Conservation (phyloP, 1,140 invertebrate genomes). For the Arion vulgaris region DNA sequence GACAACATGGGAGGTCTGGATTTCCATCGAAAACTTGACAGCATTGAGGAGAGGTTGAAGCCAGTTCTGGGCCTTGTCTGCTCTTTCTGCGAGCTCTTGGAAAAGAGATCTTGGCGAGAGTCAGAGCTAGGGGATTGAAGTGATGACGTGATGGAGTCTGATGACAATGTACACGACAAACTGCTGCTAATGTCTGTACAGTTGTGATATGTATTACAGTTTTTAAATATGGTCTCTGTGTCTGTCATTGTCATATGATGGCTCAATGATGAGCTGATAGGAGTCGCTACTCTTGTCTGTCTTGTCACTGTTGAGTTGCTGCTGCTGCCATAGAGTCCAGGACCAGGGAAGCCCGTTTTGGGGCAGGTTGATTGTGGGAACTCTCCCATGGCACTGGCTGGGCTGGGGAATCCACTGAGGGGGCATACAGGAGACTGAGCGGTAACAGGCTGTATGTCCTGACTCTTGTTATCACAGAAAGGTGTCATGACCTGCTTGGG, state of each 20-base stretch:
- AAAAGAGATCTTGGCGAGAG: constrained; percentile 5
- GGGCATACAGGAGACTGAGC: constrained; percentile 35
- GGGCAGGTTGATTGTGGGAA: constrained; percentile 24
- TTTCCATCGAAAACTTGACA: constrained; percentile 29
- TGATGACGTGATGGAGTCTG: neutral
- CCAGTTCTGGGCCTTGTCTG: constrained; percentile 17
- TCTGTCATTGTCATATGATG: neutral
- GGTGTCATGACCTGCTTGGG: neutral
- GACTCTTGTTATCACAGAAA: constrained; percentile 7
- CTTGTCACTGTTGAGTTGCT: neutral
- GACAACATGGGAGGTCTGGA: constrained; percentile 33
- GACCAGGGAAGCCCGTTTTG: constrained; percentile 31
- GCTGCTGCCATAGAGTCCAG: constrained; percentile 24
- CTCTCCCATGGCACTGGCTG: constrained; percentile 7
- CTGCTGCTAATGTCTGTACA: neutral
- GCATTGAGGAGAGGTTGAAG: constrained; percentile 28
- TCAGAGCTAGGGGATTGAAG: neutral
- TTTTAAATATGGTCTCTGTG: constrained; percentile 7
- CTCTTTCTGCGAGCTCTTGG: neutral
- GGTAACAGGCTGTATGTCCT: neutral
- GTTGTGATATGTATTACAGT: constrained; percentile 2
- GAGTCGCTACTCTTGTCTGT: neutral
- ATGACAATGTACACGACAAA: neutral
- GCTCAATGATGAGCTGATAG: neutral
- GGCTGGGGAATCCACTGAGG: constrained; percentile 34